phyloP scores from a whole-genome alignment of 2,113 vertebrate genomes.

The Aptenodytes patagonicus region DNA sequence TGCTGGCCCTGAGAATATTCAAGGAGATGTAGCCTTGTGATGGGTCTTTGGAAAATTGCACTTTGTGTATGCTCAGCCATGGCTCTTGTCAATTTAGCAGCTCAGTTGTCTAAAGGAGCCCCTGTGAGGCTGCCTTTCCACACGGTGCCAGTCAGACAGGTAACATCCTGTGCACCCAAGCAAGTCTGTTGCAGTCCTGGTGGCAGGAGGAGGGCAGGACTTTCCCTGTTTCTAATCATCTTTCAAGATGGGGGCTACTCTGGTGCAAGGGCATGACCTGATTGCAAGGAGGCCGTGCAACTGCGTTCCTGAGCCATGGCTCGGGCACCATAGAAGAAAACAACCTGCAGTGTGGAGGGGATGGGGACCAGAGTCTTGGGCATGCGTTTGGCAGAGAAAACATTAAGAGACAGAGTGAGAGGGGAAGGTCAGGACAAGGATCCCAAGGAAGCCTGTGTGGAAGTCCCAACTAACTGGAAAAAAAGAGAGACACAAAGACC shows the following conservation, averaged over 20 bases:
- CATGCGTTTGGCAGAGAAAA: neutral
- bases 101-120: neutral
- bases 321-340: neutral
- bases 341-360: neutral
- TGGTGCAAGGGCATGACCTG: neutral
- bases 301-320: neutral
- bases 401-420: neutral
- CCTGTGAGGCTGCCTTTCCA: neutral
- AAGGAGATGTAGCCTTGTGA: neutral
- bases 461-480: neutral
- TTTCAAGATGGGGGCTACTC: neutral
- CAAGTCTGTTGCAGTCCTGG: neutral
- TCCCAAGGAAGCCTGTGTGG: neutral
- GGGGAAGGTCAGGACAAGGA: neutral
- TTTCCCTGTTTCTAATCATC: neutral
- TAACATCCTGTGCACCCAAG: neutral
- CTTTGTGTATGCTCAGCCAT: neutral
- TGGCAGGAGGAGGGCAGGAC: neutral
- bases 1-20: neutral
- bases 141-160: neutral
- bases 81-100: neutral
- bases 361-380: neutral
- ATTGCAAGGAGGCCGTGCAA: neutral
- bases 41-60: neutral
- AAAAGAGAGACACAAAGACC: neutral